phyloP scores from a whole-genome alignment of 2,888 invertebrate species.

The Bembecia ichneumoniformis region DNA sequence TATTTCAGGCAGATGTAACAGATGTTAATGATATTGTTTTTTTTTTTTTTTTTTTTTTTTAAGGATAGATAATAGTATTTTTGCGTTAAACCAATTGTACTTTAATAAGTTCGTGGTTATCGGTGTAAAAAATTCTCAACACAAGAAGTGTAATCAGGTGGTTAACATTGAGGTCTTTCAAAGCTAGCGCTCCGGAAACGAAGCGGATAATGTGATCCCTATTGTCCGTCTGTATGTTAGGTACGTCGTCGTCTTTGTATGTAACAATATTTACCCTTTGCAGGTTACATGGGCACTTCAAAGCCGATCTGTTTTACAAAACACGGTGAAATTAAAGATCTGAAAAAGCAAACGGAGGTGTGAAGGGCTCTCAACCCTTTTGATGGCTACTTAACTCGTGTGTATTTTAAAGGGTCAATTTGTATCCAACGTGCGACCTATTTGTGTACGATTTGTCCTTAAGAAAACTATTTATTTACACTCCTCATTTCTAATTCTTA shows the following conservation, averaged over 20 bases:
- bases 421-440: too few species aligned
- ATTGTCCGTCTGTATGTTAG: constrained; percentile 35
- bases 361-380: constrained; percentile 15
- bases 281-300: constrained; percentile 23
- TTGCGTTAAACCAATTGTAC: constrained; percentile 10
- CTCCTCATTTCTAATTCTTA: too few species aligned
- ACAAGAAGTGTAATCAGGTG: constrained; percentile 42
- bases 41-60: too few species aligned
- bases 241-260: constrained; percentile 24
- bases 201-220: constrained; percentile 46
- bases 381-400: too few species aligned
- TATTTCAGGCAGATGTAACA: too few species aligned
- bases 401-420: too few species aligned
- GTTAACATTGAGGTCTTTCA: constrained; percentile 42
- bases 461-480: too few species aligned
- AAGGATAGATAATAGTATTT: too few species aligned
- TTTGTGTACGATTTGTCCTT: too few species aligned
- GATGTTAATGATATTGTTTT: too few species aligned
- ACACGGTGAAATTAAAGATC: constrained; percentile 35
- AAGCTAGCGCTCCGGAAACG: constrained; percentile 46
- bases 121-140: background rate
- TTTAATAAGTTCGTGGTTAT: constrained; percentile 32
- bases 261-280: constrained; percentile 52
- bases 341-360: constrained; percentile 26
- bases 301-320: constrained; percentile 33